A percentile compares a stretch with the other conserved stretches of the same genome.
These are phyloP conservation scores for Chaetorhynchus papuensis DNA, from an alignment of 2,113 vertebrate genomes.

Conservation along the genomic window DNA sequence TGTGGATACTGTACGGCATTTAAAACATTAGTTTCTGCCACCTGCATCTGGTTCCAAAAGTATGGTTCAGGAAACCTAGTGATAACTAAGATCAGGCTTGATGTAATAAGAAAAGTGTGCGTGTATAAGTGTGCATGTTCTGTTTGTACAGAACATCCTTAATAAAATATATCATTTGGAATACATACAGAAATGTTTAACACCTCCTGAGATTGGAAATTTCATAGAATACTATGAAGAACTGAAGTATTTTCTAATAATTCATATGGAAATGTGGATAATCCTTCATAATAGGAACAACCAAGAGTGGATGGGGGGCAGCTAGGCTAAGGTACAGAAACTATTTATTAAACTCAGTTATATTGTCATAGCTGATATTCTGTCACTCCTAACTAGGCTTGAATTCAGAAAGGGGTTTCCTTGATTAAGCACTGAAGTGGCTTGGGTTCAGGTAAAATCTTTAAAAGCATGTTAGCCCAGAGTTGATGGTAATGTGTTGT, in stretches of 20 bases:
- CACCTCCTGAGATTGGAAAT: neutral
- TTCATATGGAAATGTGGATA: neutral
- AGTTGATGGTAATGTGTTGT: neutral
- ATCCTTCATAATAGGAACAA: neutral
- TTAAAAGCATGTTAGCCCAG: neutral
- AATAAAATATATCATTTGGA: neutral
- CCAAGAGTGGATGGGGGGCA: neutral
- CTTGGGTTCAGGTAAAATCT: neutral
- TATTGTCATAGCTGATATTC: neutral
- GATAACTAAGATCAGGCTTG: neutral
- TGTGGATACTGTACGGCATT: neutral
- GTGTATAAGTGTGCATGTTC: neutral
- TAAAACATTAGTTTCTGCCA: neutral
- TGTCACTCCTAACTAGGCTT: neutral
- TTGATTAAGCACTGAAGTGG: neutral
- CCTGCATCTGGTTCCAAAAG: neutral
- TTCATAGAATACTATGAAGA: neutral
- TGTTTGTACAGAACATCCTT: neutral
- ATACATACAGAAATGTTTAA: neutral
- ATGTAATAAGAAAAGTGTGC: neutral
- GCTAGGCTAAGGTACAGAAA: neutral
- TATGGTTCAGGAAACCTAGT: neutral
- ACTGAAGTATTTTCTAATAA: neutral
- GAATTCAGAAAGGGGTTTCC: neutral
- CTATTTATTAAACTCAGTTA: neutral